Conservation (phyloP, 2,888 invertebrate species). For the Lordiphosa andalusiaca region DNA sequence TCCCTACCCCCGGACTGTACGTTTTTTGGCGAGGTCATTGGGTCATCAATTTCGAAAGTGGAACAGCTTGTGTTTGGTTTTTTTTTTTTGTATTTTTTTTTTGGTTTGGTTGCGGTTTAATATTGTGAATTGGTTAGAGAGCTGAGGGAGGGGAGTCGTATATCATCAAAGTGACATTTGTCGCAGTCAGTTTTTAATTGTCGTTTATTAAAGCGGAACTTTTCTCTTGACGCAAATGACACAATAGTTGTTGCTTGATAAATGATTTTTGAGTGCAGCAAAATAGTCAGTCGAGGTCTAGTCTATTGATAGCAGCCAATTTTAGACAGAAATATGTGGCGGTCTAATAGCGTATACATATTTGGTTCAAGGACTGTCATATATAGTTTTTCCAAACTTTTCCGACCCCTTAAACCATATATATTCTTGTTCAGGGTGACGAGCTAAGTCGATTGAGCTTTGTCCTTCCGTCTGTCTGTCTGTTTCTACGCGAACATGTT, state of each 20-base stretch:
- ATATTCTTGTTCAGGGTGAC: too few species aligned
- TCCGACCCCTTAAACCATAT: too few species aligned
- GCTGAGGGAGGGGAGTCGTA: slow-evolving; percentile 9
- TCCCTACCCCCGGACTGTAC: not conserved
- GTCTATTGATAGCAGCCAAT: too few species aligned
- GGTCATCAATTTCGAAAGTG: slow-evolving; percentile 62
- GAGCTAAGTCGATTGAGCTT: too few species aligned
- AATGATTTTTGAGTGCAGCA: slow-evolving; percentile 33
- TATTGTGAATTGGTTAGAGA: slow-evolving; percentile 15
- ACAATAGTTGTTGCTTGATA: slow-evolving; percentile 43
- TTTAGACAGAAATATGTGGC: too few species aligned
- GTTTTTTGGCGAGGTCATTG: slow-evolving; percentile 42
- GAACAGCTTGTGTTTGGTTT: slow-evolving; percentile 39
- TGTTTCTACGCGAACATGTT: too few species aligned
- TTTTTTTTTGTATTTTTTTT: slow-evolving; percentile 17
- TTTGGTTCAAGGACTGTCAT: too few species aligned
- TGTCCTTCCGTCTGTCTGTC: too few species aligned
- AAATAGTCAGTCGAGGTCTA: not conserved
- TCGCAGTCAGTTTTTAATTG: slow-evolving; percentile 46
- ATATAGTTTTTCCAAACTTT: too few species aligned
- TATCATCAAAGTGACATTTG: slow-evolving; percentile 58
- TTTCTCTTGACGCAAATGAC: slow-evolving; percentile 23
- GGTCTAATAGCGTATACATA: too few species aligned
- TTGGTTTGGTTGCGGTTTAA: slow-evolving; percentile 29
- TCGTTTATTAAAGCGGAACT: slow-evolving; percentile 43